Evolutionary conservation across 1,140 invertebrate genomes (phyloP), one percentile per base, ranked within the genome.

Genomic region (Zaprionus ghesquierei): DNA sequence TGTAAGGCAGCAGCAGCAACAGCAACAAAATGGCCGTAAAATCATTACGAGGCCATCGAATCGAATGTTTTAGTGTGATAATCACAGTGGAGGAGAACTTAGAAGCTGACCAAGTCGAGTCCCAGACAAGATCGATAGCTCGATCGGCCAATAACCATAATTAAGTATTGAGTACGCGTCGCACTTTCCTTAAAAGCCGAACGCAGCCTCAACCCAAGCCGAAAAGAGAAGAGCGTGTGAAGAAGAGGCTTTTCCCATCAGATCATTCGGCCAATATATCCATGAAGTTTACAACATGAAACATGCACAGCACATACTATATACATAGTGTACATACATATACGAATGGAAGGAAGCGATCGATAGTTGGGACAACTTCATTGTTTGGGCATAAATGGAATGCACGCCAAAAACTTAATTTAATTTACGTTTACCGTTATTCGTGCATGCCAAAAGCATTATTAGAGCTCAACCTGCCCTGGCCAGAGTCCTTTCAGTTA

Each of bases 11-110:
- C 25, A 69, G 73, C 27, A 55, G 44, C 41, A 55, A 41, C 66
- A 76, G 74, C 41, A 62, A 29, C 35, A 71, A 58, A 54, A 31
- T 55, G 38, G 54, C 51, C 18, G 35, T 60, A 63, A 75, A 44
- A 79, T 55, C 51, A 63, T 70, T 70, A 56, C 68, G 29, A 64
- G 46, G 33, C 69, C 69, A 54, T 68, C n/a, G 63, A 72, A 72
- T 58, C 41, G n/a, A 27, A 58, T 58, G 38, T 33, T 20, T 13
- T 27, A 22, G 49, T 64, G 9, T 64, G 20, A 31, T 46, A 29
- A 44, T 56, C 13, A 51, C 33, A 33, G 23, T 31, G 18, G n/a
- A 35, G n/a, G 1, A 41, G 35, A 38, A 38, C 35, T n/a, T 31
- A 64, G 53, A 71, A 58, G 23, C 35, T 31, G 33, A 6, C 33